Evolutionary conservation across 1,140 invertebrate genomes (phyloP).

Genomic region (Tetranychus urticae): DNA sequence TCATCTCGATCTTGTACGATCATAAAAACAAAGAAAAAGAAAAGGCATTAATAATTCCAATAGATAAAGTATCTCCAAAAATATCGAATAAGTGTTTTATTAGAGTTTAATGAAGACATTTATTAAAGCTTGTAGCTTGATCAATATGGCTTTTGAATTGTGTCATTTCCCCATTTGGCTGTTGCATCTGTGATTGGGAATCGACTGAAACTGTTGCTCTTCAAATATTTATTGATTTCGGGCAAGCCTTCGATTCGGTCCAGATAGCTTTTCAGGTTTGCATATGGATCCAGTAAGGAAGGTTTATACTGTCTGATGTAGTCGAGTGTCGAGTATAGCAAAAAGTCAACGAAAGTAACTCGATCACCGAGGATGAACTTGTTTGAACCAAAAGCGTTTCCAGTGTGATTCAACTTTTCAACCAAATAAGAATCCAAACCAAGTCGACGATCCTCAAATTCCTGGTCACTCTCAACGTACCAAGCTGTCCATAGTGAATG

Average conservation of each 20-base stretch:
- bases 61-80: too few species aligned
- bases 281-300: background rate
- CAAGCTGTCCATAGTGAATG: slow-evolving; percentile 17
- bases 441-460: slow-evolving; percentile 7
- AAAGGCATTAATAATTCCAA: too few species aligned
- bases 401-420: slow-evolving; percentile 17
- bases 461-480: slow-evolving; percentile 9
- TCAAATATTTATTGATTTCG: background rate
- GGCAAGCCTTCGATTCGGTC: background rate
- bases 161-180: background rate
- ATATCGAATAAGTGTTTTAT: too few species aligned
- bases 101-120: too few species aligned
- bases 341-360: slow-evolving; percentile 27
- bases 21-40: too few species aligned
- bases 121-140: too few species aligned
- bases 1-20: too few species aligned
- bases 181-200: background rate
- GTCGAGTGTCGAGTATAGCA: slow-evolving; percentile 26
- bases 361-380: slow-evolving; percentile 24
- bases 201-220: background rate
- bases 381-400: slow-evolving; percentile 20
- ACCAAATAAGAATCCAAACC: slow-evolving; percentile 14
- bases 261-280: background rate
- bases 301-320: slow-evolving; percentile 12
- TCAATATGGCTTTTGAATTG: too few species aligned